Percentiles rank a stretch among this genome's conserved stretches.
Evolutionary conservation across 2,888 invertebrate genomes (phyloP).

Genomic region (Biston betularia): DNA sequence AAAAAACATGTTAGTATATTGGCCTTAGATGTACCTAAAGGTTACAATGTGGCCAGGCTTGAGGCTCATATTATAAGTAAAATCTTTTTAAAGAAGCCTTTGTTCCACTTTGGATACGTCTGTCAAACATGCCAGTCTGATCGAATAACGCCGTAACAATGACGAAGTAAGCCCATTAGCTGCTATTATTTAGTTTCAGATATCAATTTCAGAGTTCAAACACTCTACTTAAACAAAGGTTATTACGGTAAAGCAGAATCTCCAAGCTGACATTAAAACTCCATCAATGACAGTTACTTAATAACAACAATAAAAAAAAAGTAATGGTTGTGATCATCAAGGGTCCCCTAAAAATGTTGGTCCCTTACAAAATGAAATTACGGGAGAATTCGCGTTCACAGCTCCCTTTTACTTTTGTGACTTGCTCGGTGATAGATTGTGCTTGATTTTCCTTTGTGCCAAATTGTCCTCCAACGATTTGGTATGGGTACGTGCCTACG

Average conservation of each 20-base stretch:
- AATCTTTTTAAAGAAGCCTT: too few relatives aligned
- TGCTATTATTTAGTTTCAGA: constrained; percentile 24
- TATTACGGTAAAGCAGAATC: background rate
- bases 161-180: constrained; percentile 23
- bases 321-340: constrained; percentile 28
- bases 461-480: constrained; percentile 42
- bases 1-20: too few relatives aligned
- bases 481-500: constrained; percentile 34
- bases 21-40: too few relatives aligned
- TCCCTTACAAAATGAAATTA: constrained; percentile 36
- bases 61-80: too few relatives aligned
- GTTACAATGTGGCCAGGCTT: too few relatives aligned
- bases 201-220: constrained; percentile 30
- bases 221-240: constrained; percentile 8
- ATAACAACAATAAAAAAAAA: constrained; percentile 21
- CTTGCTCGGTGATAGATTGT: constrained; percentile 41
- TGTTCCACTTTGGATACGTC: constrained; percentile 1
- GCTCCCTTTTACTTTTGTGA: constrained; percentile 39
- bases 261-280: constrained; percentile 22
- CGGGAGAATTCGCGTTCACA: constrained; percentile 30
- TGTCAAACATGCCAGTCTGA: constrained; percentile 10
- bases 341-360: constrained; percentile 22
- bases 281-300: constrained; percentile 23
- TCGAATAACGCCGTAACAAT: constrained; percentile 28
- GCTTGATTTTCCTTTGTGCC: constrained; percentile 45